phyloP scores from a whole-genome alignment of 2,113 vertebrate genomes.

The Myrmecobius fasciatus region DNA sequence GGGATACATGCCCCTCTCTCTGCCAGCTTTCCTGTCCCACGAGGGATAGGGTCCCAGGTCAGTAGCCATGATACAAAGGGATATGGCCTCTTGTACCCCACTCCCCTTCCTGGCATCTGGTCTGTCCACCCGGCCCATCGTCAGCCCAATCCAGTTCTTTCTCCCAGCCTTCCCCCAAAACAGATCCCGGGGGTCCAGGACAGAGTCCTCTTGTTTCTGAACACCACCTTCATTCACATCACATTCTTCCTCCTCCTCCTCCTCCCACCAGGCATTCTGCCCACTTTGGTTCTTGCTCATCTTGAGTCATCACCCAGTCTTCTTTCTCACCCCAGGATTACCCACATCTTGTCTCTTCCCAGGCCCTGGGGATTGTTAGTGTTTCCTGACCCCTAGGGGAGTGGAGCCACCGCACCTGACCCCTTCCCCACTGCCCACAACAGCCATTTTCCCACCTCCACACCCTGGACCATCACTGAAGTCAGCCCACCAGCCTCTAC shows the following conservation, averaged over 20 bases:
- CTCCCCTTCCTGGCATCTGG: conserved; percentile 55
- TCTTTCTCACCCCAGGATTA: neutral
- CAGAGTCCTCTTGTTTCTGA: conserved; percentile 17
- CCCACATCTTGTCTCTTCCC: conserved; percentile 52
- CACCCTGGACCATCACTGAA: conserved; percentile 38
- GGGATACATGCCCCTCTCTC: neutral
- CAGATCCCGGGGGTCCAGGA: conserved; percentile 1
- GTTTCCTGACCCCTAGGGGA: conserved; percentile 54
- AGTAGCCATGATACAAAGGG: conserved; percentile 73
- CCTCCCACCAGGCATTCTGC: conserved; percentile 65
- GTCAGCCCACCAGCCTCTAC: conserved; percentile 66
- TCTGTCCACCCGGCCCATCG: conserved; percentile 56
- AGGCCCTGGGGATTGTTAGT: conserved; percentile 39
- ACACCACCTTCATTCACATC: conserved; percentile 16
- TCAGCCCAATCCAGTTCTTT: conserved; percentile 8
- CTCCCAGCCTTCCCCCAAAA: conserved; percentile 3
- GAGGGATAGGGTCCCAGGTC: conserved; percentile 20
- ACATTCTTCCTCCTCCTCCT: neutral
- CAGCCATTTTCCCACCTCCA: neutral
- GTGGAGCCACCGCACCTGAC: too few species aligned
- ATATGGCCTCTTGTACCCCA: neutral
- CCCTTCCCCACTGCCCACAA: neutral
- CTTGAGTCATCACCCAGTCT: conserved; percentile 62
- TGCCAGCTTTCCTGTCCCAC: conserved; percentile 40
- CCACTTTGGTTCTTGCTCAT: conserved; percentile 75